Base-by-base conservation (phyloP, 1,140 invertebrate genomes). In the Archivesica marissinica region DNA sequence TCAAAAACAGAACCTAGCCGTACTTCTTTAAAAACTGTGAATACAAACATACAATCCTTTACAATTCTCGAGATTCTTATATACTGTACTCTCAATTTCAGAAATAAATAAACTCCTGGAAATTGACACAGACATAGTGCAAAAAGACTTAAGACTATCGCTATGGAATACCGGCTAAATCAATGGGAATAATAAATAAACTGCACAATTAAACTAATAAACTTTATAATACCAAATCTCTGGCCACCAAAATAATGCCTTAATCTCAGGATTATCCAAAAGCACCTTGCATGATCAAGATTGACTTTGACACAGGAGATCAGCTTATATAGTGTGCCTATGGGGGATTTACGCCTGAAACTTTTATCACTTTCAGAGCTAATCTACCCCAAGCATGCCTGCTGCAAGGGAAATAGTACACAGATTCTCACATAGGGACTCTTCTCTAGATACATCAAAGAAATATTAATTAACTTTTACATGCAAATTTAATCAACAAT, bases 211-310 rank as follows among this genome's bases (percentile, higher is more conserved):
- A n/a, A n/a, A n/a, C n/a, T n/a, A n/a, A n/a, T n/a, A n/a, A n/a
- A n/a, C n/a, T n/a, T n/a, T n/a, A n/a, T n/a, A n/a, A n/a, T n/a
- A n/a, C n/a, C n/a, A n/a, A n/a, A 64, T 64, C 59, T 64, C 59
- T 64, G 59, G 59, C 20, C 38, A 64, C 59, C 30, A 6, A 64
- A 64, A n/a, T 64, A 64, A 33, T 35, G 59, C 59, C 3, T 2
- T 64, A 64, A 64, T 64, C 59, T 64, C 38, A n/a, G 30, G 59
- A 64, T 64, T 35, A 64, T 64, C 59, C 38, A n/a, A n/a, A n/a
- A n/a, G n/a, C n/a, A n/a, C n/a, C n/a, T n/a, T n/a, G n/a, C n/a
- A n/a, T n/a, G n/a, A n/a, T n/a, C n/a, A n/a, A n/a, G n/a, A n/a
- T n/a, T n/a, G n/a, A n/a, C n/a, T n/a, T n/a, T n/a, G n/a, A n/a